Percentiles rank a stretch among this genome's conserved stretches.
Conservation (phyloP, 2,888 invertebrate genomes). For the Julus scandinavius region DNA sequence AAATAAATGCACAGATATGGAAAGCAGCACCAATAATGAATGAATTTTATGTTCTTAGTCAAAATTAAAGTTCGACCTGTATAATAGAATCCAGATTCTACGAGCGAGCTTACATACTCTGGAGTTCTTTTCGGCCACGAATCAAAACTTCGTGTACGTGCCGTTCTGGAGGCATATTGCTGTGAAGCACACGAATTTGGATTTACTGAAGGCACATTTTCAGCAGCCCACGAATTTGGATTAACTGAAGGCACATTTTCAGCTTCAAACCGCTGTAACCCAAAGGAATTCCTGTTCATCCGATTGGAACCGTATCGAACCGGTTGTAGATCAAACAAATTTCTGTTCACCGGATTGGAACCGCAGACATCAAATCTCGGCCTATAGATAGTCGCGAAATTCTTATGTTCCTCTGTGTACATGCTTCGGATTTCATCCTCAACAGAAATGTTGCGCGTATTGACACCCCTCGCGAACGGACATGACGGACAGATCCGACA, state of each 20-base stretch:
- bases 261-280: neutral
- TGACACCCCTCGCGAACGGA: slow-evolving; percentile 76
- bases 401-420: slow-evolving; percentile 52
- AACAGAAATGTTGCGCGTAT: slow-evolving; percentile 75
- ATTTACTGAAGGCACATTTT: slow-evolving; percentile 17
- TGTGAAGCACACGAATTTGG: slow-evolving; percentile 71
- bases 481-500: slow-evolving; percentile 83
- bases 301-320: slow-evolving; percentile 51
- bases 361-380: slow-evolving; percentile 51
- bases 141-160: slow-evolving; percentile 76
- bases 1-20: too few species aligned
- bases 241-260: slow-evolving; percentile 3
- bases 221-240: neutral
- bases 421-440: slow-evolving; percentile 59
- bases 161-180: slow-evolving; percentile 76
- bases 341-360: slow-evolving; percentile 55
- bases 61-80: slow-evolving; percentile 71
- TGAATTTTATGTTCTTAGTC: neutral
- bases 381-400: slow-evolving; percentile 58
- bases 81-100: slow-evolving; percentile 92
- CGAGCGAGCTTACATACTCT: slow-evolving; percentile 82
- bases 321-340: neutral
- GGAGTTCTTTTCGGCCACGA: slow-evolving; percentile 85
- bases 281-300: slow-evolving; percentile 46
- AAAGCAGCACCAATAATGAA: neutral